Evolutionary conservation across 2,113 vertebrate genomes (phyloP).

Genomic region (Coryphaenoides rupestris): DNA sequence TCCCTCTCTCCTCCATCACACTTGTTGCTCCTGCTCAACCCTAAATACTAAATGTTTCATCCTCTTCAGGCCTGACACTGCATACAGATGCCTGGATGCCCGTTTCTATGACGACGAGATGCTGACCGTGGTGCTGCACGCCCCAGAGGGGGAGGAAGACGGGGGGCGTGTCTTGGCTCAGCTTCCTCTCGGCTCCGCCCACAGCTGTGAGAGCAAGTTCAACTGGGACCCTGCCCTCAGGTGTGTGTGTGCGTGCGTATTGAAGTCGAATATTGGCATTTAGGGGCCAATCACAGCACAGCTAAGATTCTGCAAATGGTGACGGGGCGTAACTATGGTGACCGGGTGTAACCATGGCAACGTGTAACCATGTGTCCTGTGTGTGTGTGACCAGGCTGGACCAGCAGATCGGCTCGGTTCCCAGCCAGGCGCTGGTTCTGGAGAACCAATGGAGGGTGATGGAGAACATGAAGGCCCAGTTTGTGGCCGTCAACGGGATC

Average conservation of each 20-base stretch:
- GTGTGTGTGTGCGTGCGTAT: slow-evolving; percentile 45
- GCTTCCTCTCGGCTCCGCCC: slow-evolving; percentile 80
- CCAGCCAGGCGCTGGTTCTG: slow-evolving; percentile 73
- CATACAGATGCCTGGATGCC: slow-evolving; percentile 85
- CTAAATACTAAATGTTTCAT: not conserved
- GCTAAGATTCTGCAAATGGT: too few species aligned
- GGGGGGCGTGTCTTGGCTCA: slow-evolving; percentile 83
- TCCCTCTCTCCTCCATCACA: too few species aligned
- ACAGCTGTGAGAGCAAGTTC: slow-evolving; percentile 76
- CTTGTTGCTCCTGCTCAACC: too few species aligned
- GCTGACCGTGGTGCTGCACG: slow-evolving; percentile 84
- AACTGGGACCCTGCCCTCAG: slow-evolving; percentile 76
- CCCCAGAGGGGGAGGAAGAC: slow-evolving; percentile 76
- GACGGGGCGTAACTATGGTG: too few species aligned
- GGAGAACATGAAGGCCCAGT: slow-evolving; percentile 96
- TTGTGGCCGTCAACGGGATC: slow-evolving; percentile 91
- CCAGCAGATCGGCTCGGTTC: slow-evolving; percentile 76
- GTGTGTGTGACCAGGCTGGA: slow-evolving; percentile 75
- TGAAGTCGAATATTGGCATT: too few species aligned
- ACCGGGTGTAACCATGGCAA: too few species aligned
- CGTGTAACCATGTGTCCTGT: not conserved
- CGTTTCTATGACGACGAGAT: slow-evolving; percentile 94
- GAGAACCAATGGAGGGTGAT: slow-evolving; percentile 90
- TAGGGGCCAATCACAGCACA: too few species aligned
- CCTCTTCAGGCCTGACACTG: slow-evolving; percentile 39